phyloP scores from a whole-genome alignment of 2,113 vertebrate genomes.

The Silurus meridionalis region DNA sequence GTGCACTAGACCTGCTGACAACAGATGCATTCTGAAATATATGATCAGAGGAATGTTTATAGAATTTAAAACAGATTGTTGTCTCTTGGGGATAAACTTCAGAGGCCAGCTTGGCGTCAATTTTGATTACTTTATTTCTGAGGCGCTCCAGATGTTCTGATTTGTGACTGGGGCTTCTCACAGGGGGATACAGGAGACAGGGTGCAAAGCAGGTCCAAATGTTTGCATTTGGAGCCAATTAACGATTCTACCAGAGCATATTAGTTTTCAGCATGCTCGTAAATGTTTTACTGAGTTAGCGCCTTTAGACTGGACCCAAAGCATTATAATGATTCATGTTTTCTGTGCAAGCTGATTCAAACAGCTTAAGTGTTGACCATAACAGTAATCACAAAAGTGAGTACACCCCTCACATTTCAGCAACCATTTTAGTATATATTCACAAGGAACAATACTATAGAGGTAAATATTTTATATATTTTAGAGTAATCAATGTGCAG shows the following conservation, averaged over 20 bases:
- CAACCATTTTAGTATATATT: no score
- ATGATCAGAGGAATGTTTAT: constrained; percentile 54
- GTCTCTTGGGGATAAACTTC: constrained; percentile 67
- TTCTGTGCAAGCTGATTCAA: constrained; percentile 24
- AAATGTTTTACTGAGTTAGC: constrained; percentile 42
- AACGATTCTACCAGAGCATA: constrained; percentile 46
- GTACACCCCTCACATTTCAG: no score
- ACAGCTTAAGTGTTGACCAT: background rate
- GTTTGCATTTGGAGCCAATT: constrained; percentile 64
- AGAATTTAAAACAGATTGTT: constrained; percentile 58
- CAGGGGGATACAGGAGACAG: constrained; percentile 35
- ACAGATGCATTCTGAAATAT: constrained; percentile 63
- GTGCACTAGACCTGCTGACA: constrained; percentile 59
- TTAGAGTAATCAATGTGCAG: no score
- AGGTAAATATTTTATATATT: no score
- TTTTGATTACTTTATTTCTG: constrained; percentile 72
- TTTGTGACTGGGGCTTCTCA: constrained; percentile 52
- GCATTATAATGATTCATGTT: background rate
- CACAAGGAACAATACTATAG: no score
- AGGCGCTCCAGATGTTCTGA: constrained; percentile 73
- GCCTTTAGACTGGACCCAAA: constrained; percentile 28
- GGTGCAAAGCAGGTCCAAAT: constrained; percentile 51
- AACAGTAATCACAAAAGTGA: no score
- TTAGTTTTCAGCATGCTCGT: constrained; percentile 37
- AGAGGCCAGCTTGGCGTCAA: constrained; percentile 64